Evolutionary conservation across 2,797 vertebrate species (phyloP), one percentile per base, ranked within the genome.

Genomic region (Anabacerthia variegaticeps): DNA sequence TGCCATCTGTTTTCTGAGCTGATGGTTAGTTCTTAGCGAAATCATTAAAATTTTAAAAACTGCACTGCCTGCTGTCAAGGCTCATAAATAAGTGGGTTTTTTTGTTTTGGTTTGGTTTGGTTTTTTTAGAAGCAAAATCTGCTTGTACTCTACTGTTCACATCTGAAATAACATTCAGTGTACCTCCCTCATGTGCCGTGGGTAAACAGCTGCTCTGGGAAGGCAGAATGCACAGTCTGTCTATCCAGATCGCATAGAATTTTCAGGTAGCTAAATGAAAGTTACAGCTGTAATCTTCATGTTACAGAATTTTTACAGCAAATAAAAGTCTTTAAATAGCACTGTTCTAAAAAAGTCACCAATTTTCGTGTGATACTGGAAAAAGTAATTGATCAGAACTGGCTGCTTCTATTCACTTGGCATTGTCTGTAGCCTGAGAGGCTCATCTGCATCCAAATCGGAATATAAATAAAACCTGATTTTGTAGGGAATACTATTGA

Each of bases 1-100:
- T 87, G 63, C 95, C 95, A 96, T 97, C 94, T 97, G 93, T 88
- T 97, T 95, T 68, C 65, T 67, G 75, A 95, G 85, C 44, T 19
- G 17, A 85, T 92, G 41, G 72, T 82, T 93, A 76, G 37, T 83
- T 93, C 73, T 82, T 95, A 81, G 58, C 75, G 48, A 80, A 96
- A 94, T 88, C 66, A 93, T 95, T 92, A 93, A 81, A 95, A 95
- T 85, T 58, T 73, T 86, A 68, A 46, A 89, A 93, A 90, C 46
- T 56, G 27, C 27, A 34, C 39, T 87, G 32, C 39, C 39, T 91
- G 43, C 24, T 77, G 88, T 80, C 76, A 85, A 78, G 51, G 58
- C 66, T 95, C 81, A 75, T 83, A 91, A 95, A 90, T 49, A 73
- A n/a, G 17, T 69, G 23, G 23, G 10, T 44, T 44, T 20, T 21